Base-by-base conservation (phyloP, 2,113 vertebrate species). In the Mesitornis unicolor region DNA sequence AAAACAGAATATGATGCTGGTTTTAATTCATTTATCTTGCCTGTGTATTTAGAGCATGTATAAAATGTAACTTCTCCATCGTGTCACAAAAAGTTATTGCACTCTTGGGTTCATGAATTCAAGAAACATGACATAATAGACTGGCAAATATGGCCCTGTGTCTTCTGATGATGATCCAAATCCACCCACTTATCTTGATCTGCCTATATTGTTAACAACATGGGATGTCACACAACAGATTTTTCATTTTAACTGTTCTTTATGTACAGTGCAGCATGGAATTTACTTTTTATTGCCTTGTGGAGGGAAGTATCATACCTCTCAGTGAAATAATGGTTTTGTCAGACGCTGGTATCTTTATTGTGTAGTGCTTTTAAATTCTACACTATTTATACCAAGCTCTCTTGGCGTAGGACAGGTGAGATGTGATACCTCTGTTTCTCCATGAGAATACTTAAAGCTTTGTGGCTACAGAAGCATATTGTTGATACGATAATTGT, bases 261-360 rank as follows among this genome's bases (percentile, higher is more conserved):
- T 96, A 96, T 95, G 81, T 96, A 94, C 93, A 85, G 79, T 77
- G 65, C 69, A 77, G 94, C 3, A 3, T 93, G 78, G 86, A 95
- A 97, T 96, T 93, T 96, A 97, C 84, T 96, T 97, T 97, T 97
- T 97, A 97, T 96, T 96, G 93, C 94, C 95, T 95, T 94, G 92
- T 7, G 0, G 65, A 95, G 50, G 57, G 78, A 93, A 96, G 91
- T 95, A 97, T 97, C 93, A 95, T 97, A 97, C 94, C 95, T 97
- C 92, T 97, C 65, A 0, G 87, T 96, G 94, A 97, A 97, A 97
- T 97, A 97, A 97, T 97, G 95, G 94, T 87, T 97, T 97, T 97
- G 96, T 97, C 96, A 97, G 83, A 59, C 92, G 60, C 61, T 74
- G 92, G 93, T 97, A 96, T 97, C 94, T 97, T 97, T 97, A 95